Evolutionary conservation across 2,797 vertebrate genomes (phyloP).

Genomic region (Acanthopagrus latus): DNA sequence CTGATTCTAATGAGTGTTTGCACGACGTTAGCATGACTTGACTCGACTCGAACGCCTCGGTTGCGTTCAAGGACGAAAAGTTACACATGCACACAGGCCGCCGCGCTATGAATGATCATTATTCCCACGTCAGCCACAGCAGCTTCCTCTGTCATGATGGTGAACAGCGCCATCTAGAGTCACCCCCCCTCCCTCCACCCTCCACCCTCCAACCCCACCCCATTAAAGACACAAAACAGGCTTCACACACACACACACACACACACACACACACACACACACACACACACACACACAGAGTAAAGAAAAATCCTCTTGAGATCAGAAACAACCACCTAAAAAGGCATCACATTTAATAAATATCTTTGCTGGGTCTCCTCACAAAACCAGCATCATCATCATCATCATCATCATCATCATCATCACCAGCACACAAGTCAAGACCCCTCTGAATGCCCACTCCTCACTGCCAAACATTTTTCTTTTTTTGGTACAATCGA

Average conservation of each 20-base stretch:
- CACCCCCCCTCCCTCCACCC: too few species aligned
- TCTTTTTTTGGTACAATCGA: constrained; percentile 33
- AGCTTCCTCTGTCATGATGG: constrained; percentile 7
- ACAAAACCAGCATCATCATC: constrained; percentile 24
- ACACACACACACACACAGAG: too few species aligned
- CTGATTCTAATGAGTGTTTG: too few species aligned
- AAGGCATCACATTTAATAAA: constrained; percentile 80
- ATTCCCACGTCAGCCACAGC: constrained; percentile 3
- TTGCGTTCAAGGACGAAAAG: constrained; percentile 32
- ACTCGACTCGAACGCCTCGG: not conserved
- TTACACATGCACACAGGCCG: not conserved
- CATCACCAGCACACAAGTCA: constrained; percentile 39
- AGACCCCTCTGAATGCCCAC: constrained; percentile 36
- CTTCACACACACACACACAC: too few species aligned
- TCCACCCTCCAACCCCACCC: not conserved
- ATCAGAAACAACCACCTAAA: constrained; percentile 34
- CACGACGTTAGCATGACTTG: not conserved
- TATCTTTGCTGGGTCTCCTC: constrained; percentile 57
- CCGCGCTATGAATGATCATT: not conserved
- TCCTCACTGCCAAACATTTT: not conserved
- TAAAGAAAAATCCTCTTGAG: constrained; percentile 33
- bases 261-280: too few species aligned
- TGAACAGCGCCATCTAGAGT: constrained; percentile 68
- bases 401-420: not conserved
- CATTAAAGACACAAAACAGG: too few species aligned